A percentile compares a stretch with the other conserved stretches of the same genome.
These are phyloP conservation scores for Peromyscus leucopus DNA, from an alignment of 2,113 vertebrate species.

Conservation along the genomic window DNA sequence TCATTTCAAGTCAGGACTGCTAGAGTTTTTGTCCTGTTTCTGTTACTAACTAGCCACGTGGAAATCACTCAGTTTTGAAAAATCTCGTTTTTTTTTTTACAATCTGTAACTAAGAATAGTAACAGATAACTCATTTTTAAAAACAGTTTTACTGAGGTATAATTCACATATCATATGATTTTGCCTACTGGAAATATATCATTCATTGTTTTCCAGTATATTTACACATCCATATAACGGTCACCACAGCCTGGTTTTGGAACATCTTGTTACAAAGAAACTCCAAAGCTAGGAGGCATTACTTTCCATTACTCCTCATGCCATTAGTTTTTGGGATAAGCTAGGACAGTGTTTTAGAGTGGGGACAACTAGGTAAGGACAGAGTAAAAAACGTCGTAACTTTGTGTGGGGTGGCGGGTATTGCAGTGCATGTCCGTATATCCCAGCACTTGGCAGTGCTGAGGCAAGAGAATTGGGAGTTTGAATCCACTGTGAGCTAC, in stretches of 20 bases:
- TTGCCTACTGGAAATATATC: neutral
- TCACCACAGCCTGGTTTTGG: neutral
- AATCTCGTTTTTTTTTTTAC: neutral
- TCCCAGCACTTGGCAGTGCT: neutral
- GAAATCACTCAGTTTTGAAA: neutral
- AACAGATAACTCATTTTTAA: neutral
- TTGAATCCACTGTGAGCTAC: neutral
- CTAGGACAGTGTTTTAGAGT: conserved; percentile 16
- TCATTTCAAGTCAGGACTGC: neutral
- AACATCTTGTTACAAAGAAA: neutral
- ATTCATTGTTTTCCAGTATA: neutral
- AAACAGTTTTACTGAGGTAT: neutral
- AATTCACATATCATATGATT: neutral
- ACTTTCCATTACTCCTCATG: neutral
- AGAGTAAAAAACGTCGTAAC: neutral
- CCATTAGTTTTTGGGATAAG: conserved; percentile 37
- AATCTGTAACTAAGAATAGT: conserved; percentile 28
- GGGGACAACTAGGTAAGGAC: conserved; percentile 3
- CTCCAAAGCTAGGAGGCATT: neutral
- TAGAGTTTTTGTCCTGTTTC: conserved; percentile 17
- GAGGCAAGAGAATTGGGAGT: neutral
- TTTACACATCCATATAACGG: neutral
- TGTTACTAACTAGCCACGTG: neutral
- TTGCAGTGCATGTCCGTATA: neutral
- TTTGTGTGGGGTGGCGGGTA: neutral